phyloP scores from a whole-genome alignment of 1,140 invertebrate species.

The Odontomachus brunneus region DNA sequence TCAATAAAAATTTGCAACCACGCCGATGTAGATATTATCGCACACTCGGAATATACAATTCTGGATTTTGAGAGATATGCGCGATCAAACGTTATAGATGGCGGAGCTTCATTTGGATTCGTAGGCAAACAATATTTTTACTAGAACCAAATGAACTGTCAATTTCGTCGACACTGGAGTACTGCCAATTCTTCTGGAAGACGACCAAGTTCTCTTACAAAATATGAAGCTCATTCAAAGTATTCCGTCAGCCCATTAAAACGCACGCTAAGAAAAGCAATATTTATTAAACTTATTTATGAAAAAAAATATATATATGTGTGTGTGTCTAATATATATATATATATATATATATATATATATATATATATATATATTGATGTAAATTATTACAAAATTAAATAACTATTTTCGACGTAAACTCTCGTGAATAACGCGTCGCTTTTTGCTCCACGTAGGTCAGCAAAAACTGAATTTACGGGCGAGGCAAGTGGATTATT shows the following conservation, averaged over 20 bases:
- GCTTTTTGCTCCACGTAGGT: neutral
- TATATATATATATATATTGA: no score
- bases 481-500: slow-evolving; percentile 49
- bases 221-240: slow-evolving; percentile 69
- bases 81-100: slow-evolving; percentile 36
- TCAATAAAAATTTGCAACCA: slow-evolving; percentile 45
- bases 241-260: slow-evolving; percentile 63
- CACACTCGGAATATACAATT: slow-evolving; percentile 33
- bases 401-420: neutral
- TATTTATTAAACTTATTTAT: no score
- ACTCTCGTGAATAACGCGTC: neutral
- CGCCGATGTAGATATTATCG: slow-evolving; percentile 45
- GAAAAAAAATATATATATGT: no score
- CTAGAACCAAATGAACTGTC: slow-evolving; percentile 80
- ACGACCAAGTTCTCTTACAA: slow-evolving; percentile 77
- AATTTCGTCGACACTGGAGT: slow-evolving; percentile 81
- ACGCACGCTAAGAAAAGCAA: slow-evolving; percentile 40
- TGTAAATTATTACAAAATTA: neutral
- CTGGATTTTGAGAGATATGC: slow-evolving; percentile 7
- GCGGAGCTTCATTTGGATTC: slow-evolving; percentile 12
- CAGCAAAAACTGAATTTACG: slow-evolving; percentile 23
- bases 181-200: slow-evolving; percentile 81
- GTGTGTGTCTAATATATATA: no score
- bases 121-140: slow-evolving; percentile 63
- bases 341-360: no score